Evolutionary conservation across 2,888 invertebrate genomes (phyloP).

Genomic region (Hydraecia micacea): DNA sequence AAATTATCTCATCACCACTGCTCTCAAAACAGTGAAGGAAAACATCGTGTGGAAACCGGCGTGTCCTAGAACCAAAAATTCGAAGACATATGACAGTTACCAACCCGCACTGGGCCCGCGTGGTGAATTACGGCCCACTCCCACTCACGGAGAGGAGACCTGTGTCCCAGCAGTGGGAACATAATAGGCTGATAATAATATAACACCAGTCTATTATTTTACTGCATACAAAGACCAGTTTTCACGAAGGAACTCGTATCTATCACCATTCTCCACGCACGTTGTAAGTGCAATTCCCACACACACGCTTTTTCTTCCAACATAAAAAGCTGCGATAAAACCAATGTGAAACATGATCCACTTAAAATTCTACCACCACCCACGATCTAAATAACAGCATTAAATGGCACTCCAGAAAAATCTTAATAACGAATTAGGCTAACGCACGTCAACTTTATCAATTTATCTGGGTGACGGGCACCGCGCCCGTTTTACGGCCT

Average conservation of each 20-base stretch:
- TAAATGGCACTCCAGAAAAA: constrained; percentile 47
- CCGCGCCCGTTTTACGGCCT: constrained; percentile 67
- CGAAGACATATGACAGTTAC: no score
- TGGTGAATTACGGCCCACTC: no score
- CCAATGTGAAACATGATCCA: constrained; percentile 13
- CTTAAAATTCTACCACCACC: constrained; percentile 1
- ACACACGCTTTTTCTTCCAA: not conserved
- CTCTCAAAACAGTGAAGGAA: no score
- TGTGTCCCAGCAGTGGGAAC: no score
- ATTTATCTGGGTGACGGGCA: constrained; percentile 71
- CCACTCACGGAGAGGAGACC: no score
- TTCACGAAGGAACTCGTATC: not conserved
- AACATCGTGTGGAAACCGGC: no score
- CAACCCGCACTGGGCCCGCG: no score
- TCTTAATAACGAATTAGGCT: constrained; percentile 67
- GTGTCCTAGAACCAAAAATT: no score
- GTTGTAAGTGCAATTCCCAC: not conserved
- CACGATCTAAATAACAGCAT: constrained; percentile 36
- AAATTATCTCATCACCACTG: no score
- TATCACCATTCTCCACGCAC: not conserved
- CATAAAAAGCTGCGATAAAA: not conserved
- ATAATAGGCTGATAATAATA: no score
- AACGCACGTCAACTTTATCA: constrained; percentile 74
- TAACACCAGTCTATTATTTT: no score
- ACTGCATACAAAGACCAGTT: not conserved